These are phyloP conservation scores for Trachymyrmex cornetzi DNA, from an alignment of 1,140 invertebrate species.

Conservation along the genomic window DNA sequence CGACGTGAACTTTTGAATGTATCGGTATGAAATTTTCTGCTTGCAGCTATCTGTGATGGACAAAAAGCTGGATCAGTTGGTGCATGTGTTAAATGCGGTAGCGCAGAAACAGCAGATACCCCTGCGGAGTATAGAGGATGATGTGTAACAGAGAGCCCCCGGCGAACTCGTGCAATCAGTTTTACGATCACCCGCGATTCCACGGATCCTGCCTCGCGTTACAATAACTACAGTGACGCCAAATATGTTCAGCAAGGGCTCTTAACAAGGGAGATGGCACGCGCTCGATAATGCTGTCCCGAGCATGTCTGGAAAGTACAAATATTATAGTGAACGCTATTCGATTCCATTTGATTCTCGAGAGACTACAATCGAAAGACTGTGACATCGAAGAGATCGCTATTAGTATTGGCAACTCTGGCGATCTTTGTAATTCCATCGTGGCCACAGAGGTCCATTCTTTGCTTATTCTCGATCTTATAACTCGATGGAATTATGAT, in stretches of 20 bases:
- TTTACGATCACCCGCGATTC: slow-evolving; percentile 25
- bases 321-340: background rate
- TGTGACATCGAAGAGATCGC: background rate
- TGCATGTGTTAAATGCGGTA: slow-evolving; percentile 89
- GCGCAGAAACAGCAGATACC: slow-evolving; percentile 88
- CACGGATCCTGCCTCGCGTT: slow-evolving; percentile 64
- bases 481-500: slow-evolving; percentile 4
- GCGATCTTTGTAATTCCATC: background rate
- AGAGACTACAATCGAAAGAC: background rate
- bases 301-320: slow-evolving; percentile 12
- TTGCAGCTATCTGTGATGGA: slow-evolving; percentile 90
- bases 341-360: background rate
- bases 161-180: slow-evolving; percentile 61
- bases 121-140: slow-evolving; percentile 85
- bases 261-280: slow-evolving; percentile 23
- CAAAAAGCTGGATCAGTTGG: slow-evolving; percentile 90
- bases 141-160: slow-evolving; percentile 83
- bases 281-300: background rate
- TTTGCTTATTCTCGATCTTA: background rate
- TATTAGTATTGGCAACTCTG: background rate
- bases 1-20: background rate
- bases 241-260: slow-evolving; percentile 71
- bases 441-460: background rate
- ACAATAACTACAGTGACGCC: slow-evolving; percentile 72
- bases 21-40: slow-evolving; percentile 64